Evolutionary conservation across 1,140 invertebrate genomes (phyloP), one percentile per base, ranked within the genome.

Genomic region (Uloborus diversus): DNA sequence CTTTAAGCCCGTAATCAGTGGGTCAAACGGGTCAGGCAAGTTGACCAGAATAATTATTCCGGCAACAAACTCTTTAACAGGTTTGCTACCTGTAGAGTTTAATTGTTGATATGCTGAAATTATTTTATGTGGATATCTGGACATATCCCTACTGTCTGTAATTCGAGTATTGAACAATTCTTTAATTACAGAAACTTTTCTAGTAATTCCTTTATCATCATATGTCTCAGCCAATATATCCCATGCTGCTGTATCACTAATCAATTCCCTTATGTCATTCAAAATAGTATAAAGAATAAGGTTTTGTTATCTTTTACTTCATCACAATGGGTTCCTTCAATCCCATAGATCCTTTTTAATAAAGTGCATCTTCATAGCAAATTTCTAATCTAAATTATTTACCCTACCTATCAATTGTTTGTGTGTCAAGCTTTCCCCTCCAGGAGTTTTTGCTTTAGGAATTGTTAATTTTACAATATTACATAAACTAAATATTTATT

Each of bases 31-130:
- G 51, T 68, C 65, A n/a, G 42, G 65, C 14, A 68, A 30, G 23
- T 68, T 51, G 4, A 25, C 47, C 25, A 68, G 25, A n/a, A n/a
- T n/a, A 68, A 68, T 68, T 51, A 68, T 68, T 17, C 65, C 65
- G n/a, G 47, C 28, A 53, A 68, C 20, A n/a, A 51, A 33, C n/a
- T 68, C 42, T 7, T 68, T 27, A 66, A 42, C 62, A 11, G 33
- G 35, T 25, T 37, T 37, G 17, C 25, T 47, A 0, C 62, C 62
- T 66, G 37, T 66, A 25, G 17, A 20, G 25, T 66, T 66, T 14
- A 66, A 14, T 25, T 66, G 35, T n/a, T 37, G 35, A 28, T 66
- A 42, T 42, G 62, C 62, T 42, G 35, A 66, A 66, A 47, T 47
- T 0, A 25, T 25, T 25, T 25, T 47, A 27, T 66, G 35, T 11